phyloP scores from a whole-genome alignment of 2,888 invertebrate genomes.

The Atherix ibis region DNA sequence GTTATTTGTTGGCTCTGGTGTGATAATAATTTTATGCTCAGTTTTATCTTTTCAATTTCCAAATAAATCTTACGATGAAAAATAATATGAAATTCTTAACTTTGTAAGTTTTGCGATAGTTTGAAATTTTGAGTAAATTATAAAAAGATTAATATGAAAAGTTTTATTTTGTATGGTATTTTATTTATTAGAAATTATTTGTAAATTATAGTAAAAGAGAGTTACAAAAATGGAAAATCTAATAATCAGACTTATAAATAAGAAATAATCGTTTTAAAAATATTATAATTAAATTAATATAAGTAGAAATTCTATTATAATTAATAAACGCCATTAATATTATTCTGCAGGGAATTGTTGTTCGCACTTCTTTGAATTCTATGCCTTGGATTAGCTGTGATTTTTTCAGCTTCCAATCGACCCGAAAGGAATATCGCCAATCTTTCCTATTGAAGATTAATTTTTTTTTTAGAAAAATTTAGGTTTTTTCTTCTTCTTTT shows the following conservation, averaged over 20 bases:
- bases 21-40: constrained; percentile 12
- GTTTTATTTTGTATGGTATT: too few relatives aligned
- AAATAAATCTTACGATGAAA: constrained; percentile 2
- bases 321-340: constrained; percentile 33
- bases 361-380: constrained; percentile 24
- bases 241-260: too few relatives aligned
- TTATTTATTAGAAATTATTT: too few relatives aligned
- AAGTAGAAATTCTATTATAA: too few relatives aligned
- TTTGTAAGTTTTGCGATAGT: too few relatives aligned
- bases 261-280: too few relatives aligned
- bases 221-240: too few relatives aligned
- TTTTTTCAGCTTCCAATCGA: constrained; percentile 46
- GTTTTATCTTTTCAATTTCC: constrained; percentile 11
- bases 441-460: constrained; percentile 37
- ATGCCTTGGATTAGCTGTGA: constrained; percentile 31
- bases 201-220: too few relatives aligned
- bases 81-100: not conserved
- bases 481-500: not conserved
- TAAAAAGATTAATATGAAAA: too few relatives aligned
- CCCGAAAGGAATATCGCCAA: constrained; percentile 49
- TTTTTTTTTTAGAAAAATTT: constrained; percentile 11
- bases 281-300: too few relatives aligned
- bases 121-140: too few relatives aligned
- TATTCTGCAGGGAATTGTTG: constrained; percentile 25
- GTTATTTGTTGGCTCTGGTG: constrained; percentile 18